Conservation (phyloP, 1,140 invertebrate species). For the Bombus superbus region DNA sequence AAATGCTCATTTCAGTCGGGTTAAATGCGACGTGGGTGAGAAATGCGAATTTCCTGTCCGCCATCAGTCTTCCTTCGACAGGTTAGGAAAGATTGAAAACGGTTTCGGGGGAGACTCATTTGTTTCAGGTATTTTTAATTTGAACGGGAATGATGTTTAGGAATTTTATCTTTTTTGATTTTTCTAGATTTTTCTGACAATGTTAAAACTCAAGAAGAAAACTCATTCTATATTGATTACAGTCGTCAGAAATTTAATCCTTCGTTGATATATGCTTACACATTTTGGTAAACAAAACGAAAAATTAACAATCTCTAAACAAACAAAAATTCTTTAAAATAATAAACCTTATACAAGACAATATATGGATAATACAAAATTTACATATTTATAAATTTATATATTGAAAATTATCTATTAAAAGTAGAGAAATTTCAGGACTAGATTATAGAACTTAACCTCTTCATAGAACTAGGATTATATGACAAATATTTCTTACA, state of each 20-base stretch:
- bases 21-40: background rate
- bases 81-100: background rate
- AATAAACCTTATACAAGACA: background rate
- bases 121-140: conserved; percentile 3
- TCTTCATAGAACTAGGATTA: no score
- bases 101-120: background rate
- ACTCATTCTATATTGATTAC: background rate
- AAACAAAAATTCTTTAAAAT: background rate
- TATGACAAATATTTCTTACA: no score
- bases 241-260: background rate
- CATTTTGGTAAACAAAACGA: background rate
- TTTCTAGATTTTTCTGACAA: background rate
- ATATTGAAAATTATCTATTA: background rate
- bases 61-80: conserved; percentile 13
- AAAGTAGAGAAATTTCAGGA: background rate
- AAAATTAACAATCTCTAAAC: background rate
- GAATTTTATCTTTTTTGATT: background rate
- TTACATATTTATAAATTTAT: background rate
- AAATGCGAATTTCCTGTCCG: background rate
- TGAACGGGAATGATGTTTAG: background rate
- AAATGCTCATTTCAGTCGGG: background rate
- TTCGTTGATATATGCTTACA: no score
- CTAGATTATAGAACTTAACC: background rate
- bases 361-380: background rate
- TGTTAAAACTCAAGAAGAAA: background rate